Conservation (phyloP, 2,888 invertebrate species). For the Anticlea derivata region DNA sequence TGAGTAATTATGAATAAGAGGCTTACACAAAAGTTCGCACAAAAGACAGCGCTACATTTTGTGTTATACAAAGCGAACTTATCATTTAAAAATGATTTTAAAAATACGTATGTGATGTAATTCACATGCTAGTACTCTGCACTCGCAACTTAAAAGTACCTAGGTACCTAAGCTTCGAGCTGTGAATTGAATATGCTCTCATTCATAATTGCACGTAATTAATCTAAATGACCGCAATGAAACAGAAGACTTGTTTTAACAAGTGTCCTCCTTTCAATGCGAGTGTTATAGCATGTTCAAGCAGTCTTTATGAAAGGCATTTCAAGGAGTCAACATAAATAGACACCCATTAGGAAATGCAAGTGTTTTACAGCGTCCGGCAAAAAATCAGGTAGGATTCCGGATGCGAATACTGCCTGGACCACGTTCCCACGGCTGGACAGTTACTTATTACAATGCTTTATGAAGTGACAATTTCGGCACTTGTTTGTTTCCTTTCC, state of each 20-base stretch:
- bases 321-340: constrained; percentile 50
- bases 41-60: no score
- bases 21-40: no score
- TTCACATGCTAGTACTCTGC: no score
- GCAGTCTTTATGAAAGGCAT: constrained; percentile 53
- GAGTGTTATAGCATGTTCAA: constrained; percentile 22
- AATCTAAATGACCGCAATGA: constrained; percentile 36
- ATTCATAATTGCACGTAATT: background rate
- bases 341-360: constrained; percentile 59
- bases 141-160: background rate
- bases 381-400: constrained; percentile 72
- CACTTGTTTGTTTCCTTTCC: constrained; percentile 60
- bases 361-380: constrained; percentile 71
- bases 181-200: background rate
- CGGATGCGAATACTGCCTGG: constrained; percentile 71
- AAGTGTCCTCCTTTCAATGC: constrained; percentile 41
- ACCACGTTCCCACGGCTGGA: constrained; percentile 71
- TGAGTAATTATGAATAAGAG: no score
- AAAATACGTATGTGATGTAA: no score
- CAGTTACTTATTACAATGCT: constrained; percentile 57
- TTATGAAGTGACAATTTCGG: constrained; percentile 71
- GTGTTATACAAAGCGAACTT: no score
- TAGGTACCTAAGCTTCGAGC: no score
- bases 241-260: constrained; percentile 43
- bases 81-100: no score